Conservation (phyloP, 2,888 invertebrate genomes). For the Lasioglossum vierecki region DNA sequence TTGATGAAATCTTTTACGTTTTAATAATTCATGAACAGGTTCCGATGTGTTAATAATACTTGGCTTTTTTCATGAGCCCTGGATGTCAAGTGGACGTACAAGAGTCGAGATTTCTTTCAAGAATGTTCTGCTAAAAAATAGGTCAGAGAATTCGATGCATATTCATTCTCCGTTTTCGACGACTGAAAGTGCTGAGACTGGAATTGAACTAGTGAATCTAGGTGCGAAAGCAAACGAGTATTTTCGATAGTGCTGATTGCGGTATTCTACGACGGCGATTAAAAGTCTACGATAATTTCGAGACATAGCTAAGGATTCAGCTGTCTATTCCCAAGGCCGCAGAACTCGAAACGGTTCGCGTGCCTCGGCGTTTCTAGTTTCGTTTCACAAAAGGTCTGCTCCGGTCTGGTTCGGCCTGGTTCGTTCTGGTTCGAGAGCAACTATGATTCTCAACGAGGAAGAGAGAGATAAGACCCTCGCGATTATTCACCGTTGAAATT, state of each 20-base stretch:
- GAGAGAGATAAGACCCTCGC: conserved; percentile 40
- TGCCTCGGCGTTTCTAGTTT: conserved; percentile 72
- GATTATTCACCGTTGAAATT: conserved; percentile 54
- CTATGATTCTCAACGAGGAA: conserved; percentile 41
- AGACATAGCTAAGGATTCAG: conserved; percentile 6
- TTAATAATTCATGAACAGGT: neutral
- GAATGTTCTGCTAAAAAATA: neutral
- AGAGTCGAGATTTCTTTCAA: neutral
- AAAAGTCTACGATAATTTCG: conserved; percentile 15
- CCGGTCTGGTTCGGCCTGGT: conserved; percentile 59
- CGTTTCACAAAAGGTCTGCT: conserved; percentile 66
- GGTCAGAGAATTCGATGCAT: neutral
- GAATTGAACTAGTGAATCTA: neutral
- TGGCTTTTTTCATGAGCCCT: neutral
- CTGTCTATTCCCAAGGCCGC: conserved; percentile 19
- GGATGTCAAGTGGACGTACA: neutral
- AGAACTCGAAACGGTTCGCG: conserved; percentile 65
- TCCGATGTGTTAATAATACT: neutral
- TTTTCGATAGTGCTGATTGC: neutral
- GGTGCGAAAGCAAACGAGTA: neutral
- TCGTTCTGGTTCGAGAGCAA: conserved; percentile 50
- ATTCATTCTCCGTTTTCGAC: neutral
- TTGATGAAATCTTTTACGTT: neutral
- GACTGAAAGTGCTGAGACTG: neutral
- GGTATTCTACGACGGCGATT: neutral